These are phyloP conservation scores for Tetragnatha montana DNA, from an alignment of 2,888 invertebrate species.

Conservation along the genomic window DNA sequence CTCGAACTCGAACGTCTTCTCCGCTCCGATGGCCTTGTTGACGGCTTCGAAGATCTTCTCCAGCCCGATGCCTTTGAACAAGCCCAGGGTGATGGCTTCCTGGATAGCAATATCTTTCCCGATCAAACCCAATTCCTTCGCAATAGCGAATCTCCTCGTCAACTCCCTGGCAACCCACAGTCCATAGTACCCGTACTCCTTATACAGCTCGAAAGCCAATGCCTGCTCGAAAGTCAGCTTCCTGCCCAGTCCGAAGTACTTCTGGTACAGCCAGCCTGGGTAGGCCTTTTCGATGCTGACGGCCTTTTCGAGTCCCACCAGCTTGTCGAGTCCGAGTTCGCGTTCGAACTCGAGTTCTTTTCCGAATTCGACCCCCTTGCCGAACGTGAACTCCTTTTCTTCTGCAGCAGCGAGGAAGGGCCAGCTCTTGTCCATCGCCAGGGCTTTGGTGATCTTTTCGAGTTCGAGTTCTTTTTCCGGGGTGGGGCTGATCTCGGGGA, in stretches of 20 bases:
- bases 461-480: constrained; percentile 48
- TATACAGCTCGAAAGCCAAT: constrained; percentile 45
- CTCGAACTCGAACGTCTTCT: constrained; percentile 33
- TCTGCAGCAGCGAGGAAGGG: constrained; percentile 2
- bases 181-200: constrained; percentile 51
- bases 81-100: constrained; percentile 51
- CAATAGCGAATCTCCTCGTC: constrained; percentile 50
- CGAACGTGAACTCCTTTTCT: constrained; percentile 38
- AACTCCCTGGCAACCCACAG: constrained; percentile 53
- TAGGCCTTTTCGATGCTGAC: constrained; percentile 15
- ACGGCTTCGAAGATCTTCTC: constrained; percentile 58
- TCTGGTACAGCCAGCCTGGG: constrained; percentile 37
- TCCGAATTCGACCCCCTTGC: constrained; percentile 2
- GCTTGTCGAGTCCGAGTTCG: constrained; percentile 5
- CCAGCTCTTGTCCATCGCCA: constrained; percentile 51
- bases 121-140: constrained; percentile 48
- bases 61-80: constrained; percentile 59
- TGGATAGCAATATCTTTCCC: constrained; percentile 54
- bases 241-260: constrained; percentile 46
- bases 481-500: constrained; percentile 11
- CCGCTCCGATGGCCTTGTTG: constrained; percentile 47
- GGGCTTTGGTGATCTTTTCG: constrained; percentile 41
- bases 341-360: constrained; percentile 35
- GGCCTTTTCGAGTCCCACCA: constrained; percentile 36
- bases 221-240: constrained; percentile 59